Evolutionary conservation across 2,113 vertebrate genomes (phyloP).

Genomic region (Gambusia affinis): DNA sequence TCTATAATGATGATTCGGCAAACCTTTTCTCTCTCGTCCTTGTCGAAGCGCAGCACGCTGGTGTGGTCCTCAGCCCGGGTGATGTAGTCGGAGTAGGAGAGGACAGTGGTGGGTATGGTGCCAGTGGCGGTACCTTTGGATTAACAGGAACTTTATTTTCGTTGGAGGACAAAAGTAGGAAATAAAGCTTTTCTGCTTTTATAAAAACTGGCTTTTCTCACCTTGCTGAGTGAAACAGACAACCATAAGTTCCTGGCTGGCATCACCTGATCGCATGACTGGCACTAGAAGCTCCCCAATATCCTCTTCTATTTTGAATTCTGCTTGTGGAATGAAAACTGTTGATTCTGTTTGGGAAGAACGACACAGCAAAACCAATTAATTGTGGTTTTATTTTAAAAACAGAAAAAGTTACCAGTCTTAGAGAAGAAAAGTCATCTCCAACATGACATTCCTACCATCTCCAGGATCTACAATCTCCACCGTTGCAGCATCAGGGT

Average conservation of each 20-base stretch:
- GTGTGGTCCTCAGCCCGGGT: conserved; percentile 85
- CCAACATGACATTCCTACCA: conserved; percentile 66
- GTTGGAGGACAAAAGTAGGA: neutral
- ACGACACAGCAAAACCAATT: neutral
- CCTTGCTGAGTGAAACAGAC: conserved; percentile 87
- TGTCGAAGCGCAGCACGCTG: conserved; percentile 84
- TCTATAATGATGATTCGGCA: conserved; percentile 86
- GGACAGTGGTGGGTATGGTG: conserved; percentile 80
- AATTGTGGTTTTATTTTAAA: neutral
- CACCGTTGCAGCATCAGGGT: conserved; percentile 78
- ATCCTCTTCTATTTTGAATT: conserved; percentile 85
- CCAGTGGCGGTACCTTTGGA: conserved; percentile 81
- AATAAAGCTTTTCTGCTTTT: neutral
- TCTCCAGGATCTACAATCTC: conserved; percentile 89
- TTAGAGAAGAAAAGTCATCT: neutral
- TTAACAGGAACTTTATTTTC: conserved; percentile 5
- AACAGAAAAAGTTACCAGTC: neutral
- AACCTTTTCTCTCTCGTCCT: conserved; percentile 82
- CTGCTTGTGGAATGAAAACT: conserved; percentile 85
- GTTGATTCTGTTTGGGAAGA: conserved; percentile 81
- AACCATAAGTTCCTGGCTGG: conserved; percentile 85
- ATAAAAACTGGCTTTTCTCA: conserved; percentile 43
- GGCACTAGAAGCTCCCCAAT: conserved; percentile 85
- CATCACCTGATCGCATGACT: conserved; percentile 83
- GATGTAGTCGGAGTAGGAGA: conserved; percentile 88